Evolutionary conservation across 2,888 invertebrate species (phyloP).

Genomic region (Bombyx huttoni): DNA sequence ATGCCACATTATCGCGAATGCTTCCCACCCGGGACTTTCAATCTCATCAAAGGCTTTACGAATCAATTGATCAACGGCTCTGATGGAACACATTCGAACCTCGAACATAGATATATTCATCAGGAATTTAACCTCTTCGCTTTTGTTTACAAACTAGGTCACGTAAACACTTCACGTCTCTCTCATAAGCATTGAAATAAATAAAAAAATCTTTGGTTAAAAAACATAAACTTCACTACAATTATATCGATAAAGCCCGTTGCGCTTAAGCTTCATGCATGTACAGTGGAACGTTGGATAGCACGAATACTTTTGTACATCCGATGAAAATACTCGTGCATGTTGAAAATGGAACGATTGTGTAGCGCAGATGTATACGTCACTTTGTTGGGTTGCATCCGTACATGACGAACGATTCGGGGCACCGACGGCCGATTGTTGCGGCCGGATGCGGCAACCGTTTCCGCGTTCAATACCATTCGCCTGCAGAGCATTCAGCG

Average conservation of each 20-base stretch:
- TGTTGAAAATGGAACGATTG: neutral
- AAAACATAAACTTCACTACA: neutral
- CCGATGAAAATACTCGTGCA: neutral
- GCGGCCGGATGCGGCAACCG: slow-evolving; percentile 53
- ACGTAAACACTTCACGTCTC: slow-evolving; percentile 30
- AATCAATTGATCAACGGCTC: slow-evolving; percentile 11
- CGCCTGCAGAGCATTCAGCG: slow-evolving; percentile 28
- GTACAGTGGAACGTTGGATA: neutral
- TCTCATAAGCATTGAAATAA: neutral
- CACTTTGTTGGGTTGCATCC: neutral
- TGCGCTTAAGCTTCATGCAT: neutral
- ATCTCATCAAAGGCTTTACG: no score
- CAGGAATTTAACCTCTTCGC: slow-evolving; percentile 11
- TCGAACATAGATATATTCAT: slow-evolving; percentile 2
- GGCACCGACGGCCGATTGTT: slow-evolving; percentile 32
- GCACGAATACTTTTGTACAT: neutral
- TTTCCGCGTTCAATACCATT: slow-evolving; percentile 49
- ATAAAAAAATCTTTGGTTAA: neutral
- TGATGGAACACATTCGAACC: slow-evolving; percentile 13
- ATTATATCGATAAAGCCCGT: neutral
- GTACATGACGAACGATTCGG: slow-evolving; percentile 12
- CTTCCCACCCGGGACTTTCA: no score
- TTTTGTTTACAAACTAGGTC: slow-evolving; percentile 31
- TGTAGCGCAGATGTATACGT: neutral
- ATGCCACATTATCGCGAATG: no score